These are phyloP conservation scores for Craseonycteris thonglongyai DNA, from an alignment of 2,113 vertebrate genomes.

Conservation along the genomic window DNA sequence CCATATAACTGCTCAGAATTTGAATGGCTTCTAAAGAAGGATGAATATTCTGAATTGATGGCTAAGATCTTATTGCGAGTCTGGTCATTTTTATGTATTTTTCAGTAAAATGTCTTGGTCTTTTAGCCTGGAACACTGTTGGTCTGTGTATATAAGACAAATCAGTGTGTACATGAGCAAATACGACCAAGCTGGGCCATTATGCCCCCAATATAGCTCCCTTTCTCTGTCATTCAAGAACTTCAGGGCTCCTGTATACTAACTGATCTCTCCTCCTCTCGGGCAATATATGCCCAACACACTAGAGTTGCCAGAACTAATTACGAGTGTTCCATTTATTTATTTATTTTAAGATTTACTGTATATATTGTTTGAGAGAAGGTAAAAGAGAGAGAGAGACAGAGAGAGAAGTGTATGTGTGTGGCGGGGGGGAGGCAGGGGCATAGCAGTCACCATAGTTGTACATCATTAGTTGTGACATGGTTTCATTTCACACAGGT, in stretches of 20 bases:
- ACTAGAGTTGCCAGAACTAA: background rate
- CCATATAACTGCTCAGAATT: background rate
- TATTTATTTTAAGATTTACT: too few species aligned
- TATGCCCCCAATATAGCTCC: background rate
- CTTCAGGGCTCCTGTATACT: accelerated
- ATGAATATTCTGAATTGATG: background rate
- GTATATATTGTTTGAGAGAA: too few species aligned
- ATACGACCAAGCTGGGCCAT: accelerated
- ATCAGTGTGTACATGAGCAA: background rate
- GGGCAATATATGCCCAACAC: accelerated
- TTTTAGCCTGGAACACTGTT: background rate
- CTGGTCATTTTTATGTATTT: background rate
- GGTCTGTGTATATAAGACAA: background rate
- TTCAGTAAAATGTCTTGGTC: background rate
- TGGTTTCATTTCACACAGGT: too few species aligned
- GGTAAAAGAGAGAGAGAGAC: too few species aligned
- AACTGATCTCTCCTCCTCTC: background rate
- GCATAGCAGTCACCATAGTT: too few species aligned
- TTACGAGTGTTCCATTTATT: background rate
- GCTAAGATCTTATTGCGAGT: background rate
- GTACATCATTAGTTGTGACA: too few species aligned
- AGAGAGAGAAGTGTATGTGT: too few species aligned
- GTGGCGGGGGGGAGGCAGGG: too few species aligned
- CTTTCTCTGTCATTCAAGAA: background rate
- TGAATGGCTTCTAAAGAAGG: constrained; percentile 21